A percentile compares a stretch with the other conserved stretches of the same genome.
These are phyloP conservation scores for Podarcis raffonei DNA, from an alignment of 2,113 vertebrate species.

Conservation along the genomic window DNA sequence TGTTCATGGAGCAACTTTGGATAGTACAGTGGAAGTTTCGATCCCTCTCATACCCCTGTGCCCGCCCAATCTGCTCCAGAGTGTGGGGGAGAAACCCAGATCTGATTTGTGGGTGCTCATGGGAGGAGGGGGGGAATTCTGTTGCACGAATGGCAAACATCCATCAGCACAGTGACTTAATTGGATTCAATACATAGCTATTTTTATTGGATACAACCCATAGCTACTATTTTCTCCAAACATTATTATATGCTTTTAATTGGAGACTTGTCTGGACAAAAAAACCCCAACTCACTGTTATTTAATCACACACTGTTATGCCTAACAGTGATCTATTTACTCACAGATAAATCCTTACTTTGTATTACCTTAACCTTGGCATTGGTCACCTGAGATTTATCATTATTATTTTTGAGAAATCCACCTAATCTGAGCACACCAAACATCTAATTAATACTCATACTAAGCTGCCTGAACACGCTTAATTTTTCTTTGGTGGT, in stretches of 20 bases:
- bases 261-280: background rate
- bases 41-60: too few species aligned
- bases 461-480: conserved; percentile 7
- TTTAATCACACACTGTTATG: background rate
- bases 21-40: too few species aligned
- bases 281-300: too few species aligned
- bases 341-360: background rate
- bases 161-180: too few species aligned
- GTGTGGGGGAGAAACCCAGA: too few species aligned
- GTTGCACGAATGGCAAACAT: too few species aligned
- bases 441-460: background rate
- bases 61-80: too few species aligned
- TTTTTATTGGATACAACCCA: too few species aligned
- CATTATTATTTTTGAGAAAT: background rate
- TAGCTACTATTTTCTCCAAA: background rate
- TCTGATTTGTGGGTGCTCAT: too few species aligned
- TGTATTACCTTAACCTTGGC: conserved; percentile 1
- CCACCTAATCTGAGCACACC: conserved; percentile 12
- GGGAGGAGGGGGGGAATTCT: background rate
- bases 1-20: background rate
- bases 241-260: background rate
- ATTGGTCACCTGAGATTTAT: background rate
- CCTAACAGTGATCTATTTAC: background rate
- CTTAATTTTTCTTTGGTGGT: conserved; percentile 37
- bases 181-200: too few species aligned